phyloP scores from a whole-genome alignment of 1,140 invertebrate genomes.

The Leguminivora glycinivorella region DNA sequence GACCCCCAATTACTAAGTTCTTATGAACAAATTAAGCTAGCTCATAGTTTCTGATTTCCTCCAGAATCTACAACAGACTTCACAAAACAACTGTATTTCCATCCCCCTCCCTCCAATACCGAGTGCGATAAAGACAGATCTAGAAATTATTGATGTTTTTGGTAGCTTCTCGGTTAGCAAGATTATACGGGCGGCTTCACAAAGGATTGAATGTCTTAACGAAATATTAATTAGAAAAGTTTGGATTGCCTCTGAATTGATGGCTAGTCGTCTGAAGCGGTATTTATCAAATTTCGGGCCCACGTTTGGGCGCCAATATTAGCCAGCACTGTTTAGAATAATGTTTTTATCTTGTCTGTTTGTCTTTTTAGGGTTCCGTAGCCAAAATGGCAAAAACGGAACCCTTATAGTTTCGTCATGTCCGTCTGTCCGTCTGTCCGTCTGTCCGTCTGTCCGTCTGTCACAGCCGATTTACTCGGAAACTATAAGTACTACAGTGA shows the following conservation, averaged over 20 bases:
- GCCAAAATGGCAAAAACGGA: no score
- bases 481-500: no score
- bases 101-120: not conserved
- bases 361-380: no score
- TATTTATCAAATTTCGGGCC: not conserved
- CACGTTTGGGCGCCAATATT: not conserved
- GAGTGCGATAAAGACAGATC: not conserved
- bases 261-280: not conserved
- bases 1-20: no score
- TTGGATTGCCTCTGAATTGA: not conserved
- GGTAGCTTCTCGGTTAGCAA: not conserved
- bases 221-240: slow-evolving; percentile 17
- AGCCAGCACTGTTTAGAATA: not conserved
- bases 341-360: no score
- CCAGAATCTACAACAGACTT: not conserved
- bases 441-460: no score
- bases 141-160: not conserved
- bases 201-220: not conserved
- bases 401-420: no score
- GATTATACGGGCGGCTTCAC: not conserved
- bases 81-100: not conserved
- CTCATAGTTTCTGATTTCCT: no score
- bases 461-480: no score
- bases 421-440: no score
- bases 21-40: no score